phyloP scores from a whole-genome alignment of 2,888 invertebrate species.

The Drosophila anomelani region DNA sequence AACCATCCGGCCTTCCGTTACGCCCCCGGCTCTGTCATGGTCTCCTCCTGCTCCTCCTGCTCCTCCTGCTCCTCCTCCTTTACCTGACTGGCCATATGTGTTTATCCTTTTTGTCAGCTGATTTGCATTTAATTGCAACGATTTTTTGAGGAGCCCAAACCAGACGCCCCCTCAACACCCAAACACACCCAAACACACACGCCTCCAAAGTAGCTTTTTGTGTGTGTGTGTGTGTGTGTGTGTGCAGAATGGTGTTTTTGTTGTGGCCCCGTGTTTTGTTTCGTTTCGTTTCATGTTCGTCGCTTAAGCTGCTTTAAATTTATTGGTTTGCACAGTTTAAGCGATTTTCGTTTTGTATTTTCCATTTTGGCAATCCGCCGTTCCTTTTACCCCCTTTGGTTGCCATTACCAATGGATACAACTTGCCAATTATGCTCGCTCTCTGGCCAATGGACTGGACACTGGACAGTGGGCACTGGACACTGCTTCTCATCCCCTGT shows the following conservation, averaged over 20 bases:
- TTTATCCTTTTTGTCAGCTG: slow-evolving; percentile 61
- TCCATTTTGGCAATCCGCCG: slow-evolving; percentile 6
- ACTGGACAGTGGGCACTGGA: slow-evolving; percentile 49
- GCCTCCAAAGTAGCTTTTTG: slow-evolving; percentile 40
- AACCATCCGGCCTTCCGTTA: slow-evolving; percentile 2
- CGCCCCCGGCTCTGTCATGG: not conserved
- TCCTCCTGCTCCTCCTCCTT: not conserved
- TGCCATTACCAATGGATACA: slow-evolving; percentile 63
- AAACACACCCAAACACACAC: not conserved
- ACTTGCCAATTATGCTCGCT: slow-evolving; percentile 77
- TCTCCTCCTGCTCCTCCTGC: no score
- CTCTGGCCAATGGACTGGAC: slow-evolving; percentile 76
- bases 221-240: slow-evolving; percentile 21
- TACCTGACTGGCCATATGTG: slow-evolving; percentile 18
- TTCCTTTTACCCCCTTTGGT: not conserved
- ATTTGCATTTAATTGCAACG: slow-evolving; percentile 78
- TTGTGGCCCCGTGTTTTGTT: slow-evolving; percentile 40
- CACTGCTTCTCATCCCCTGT: slow-evolving; percentile 4
- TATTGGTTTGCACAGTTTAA: slow-evolving; percentile 79
- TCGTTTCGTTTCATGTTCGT: slow-evolving; percentile 45
- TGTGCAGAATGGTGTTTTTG: slow-evolving; percentile 4
- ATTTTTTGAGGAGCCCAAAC: slow-evolving; percentile 43
- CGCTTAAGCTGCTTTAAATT: slow-evolving; percentile 79
- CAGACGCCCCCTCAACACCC: slow-evolving; percentile 13
- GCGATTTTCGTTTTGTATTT: slow-evolving; percentile 62